These are phyloP conservation scores for Drosophila merina DNA, from an alignment of 2,888 invertebrate genomes.

Conservation along the genomic window DNA sequence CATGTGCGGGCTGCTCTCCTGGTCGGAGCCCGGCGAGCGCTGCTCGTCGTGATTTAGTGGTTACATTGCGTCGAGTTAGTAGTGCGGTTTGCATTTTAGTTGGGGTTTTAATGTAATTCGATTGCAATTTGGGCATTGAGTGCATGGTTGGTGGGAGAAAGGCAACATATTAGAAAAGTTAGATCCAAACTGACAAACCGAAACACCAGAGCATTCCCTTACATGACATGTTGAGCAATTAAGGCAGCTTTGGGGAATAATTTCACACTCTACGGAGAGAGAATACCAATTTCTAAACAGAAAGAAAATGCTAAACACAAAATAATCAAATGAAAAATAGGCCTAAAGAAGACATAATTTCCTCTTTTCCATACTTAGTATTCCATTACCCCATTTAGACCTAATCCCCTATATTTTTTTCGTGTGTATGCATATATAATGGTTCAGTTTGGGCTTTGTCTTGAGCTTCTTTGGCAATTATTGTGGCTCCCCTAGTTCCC, in stretches of 20 bases:
- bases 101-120: constrained; percentile 14
- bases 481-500: constrained; percentile 17
- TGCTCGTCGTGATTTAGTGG: constrained; percentile 57
- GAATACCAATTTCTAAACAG: neutral
- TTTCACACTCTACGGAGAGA: constrained; percentile 3
- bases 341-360: no score
- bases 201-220: constrained; percentile 1
- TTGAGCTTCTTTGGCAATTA: constrained; percentile 49
- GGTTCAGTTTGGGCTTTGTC: constrained; percentile 38
- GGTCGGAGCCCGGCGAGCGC: constrained; percentile 85
- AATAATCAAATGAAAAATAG: neutral
- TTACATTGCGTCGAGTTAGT: constrained; percentile 19
- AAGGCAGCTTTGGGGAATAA: neutral
- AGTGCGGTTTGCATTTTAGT: constrained; percentile 35
- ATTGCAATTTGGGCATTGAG: constrained; percentile 16
- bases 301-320: neutral
- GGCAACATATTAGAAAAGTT: constrained; percentile 24
- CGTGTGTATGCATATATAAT: constrained; percentile 37
- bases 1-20: constrained; percentile 83
- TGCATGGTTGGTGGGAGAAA: constrained; percentile 27
- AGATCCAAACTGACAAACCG: constrained; percentile 6
- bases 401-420: constrained; percentile 2
- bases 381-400: neutral
- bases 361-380: neutral
- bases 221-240: constrained; percentile 23